phyloP scores from a whole-genome alignment of 2,888 invertebrate genomes.

The Lamellibrachia satsuma region DNA sequence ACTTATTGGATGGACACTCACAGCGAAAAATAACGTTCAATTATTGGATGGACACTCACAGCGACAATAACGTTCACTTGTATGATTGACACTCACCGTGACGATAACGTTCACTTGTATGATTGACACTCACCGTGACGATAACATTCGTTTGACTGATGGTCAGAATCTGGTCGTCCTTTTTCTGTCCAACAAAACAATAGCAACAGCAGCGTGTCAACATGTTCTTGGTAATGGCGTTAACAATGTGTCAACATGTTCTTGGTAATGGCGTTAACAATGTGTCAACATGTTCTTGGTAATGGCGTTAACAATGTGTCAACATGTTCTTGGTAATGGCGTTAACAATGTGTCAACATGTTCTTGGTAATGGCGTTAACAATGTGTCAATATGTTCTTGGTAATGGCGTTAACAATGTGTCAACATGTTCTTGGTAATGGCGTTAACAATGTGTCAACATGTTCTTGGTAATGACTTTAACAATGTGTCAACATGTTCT shows the following conservation, averaged over 20 bases:
- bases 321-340: too few relatives aligned
- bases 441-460: too few relatives aligned
- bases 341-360: too few relatives aligned
- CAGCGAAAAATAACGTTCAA: neutral
- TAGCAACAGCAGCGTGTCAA: neutral
- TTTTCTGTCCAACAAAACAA: neutral
- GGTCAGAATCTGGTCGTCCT: neutral
- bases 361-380: too few relatives aligned
- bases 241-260: neutral
- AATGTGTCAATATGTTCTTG: too few relatives aligned
- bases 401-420: too few relatives aligned
- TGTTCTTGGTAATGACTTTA: too few relatives aligned
- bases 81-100: neutral
- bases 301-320: neutral
- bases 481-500: too few relatives aligned
- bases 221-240: neutral
- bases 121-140: neutral
- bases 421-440: too few relatives aligned
- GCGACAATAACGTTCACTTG: neutral
- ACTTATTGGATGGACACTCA: too few relatives aligned
- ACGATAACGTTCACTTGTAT: neutral
- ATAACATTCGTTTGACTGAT: neutral
- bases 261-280: neutral
- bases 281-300: neutral
- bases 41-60: neutral